These are phyloP conservation scores for Sebastes reedi DNA, from an alignment of 2,797 vertebrate genomes.

Conservation along the genomic window DNA sequence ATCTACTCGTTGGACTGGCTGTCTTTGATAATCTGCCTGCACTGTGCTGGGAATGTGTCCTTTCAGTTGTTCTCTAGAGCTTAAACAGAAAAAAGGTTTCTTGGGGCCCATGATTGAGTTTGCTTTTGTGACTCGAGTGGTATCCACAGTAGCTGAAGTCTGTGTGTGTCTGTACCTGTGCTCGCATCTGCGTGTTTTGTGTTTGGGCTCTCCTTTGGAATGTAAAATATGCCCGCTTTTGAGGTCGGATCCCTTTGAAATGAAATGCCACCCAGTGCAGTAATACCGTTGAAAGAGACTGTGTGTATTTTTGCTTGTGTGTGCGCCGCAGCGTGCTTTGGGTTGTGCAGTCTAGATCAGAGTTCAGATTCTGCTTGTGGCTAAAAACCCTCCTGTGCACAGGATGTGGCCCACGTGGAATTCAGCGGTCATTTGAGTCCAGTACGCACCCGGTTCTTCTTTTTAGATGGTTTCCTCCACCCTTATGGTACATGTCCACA, in stretches of 20 bases:
- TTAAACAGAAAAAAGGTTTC: conserved; percentile 16
- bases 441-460: conserved; percentile 2
- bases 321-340: conserved; percentile 12
- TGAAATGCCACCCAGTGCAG: conserved; percentile 57
- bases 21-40: conserved; percentile 14
- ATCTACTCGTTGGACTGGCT: conserved; percentile 9
- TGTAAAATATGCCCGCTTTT: conserved; percentile 60
- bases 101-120: conserved; percentile 11
- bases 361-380: conserved; percentile 58
- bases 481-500: neutral
- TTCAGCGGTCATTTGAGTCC: conserved; percentile 30
- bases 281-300: conserved; percentile 44
- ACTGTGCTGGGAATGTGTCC: conserved; percentile 28
- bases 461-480: neutral
- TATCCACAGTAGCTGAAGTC: conserved; percentile 1
- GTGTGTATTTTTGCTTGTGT: conserved; percentile 47
- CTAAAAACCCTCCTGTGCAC: conserved; percentile 53
- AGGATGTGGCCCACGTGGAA: conserved; percentile 54
- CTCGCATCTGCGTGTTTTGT: conserved; percentile 41
- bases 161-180: conserved; percentile 34
- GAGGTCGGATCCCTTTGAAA: conserved; percentile 64
- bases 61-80: conserved; percentile 21
- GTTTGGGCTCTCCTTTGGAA: conserved; percentile 56
- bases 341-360: conserved; percentile 45
- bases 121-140: conserved; percentile 19